Base-by-base conservation (phyloP, 2,113 vertebrate genomes). In the Onychorhynchus coronatus region DNA sequence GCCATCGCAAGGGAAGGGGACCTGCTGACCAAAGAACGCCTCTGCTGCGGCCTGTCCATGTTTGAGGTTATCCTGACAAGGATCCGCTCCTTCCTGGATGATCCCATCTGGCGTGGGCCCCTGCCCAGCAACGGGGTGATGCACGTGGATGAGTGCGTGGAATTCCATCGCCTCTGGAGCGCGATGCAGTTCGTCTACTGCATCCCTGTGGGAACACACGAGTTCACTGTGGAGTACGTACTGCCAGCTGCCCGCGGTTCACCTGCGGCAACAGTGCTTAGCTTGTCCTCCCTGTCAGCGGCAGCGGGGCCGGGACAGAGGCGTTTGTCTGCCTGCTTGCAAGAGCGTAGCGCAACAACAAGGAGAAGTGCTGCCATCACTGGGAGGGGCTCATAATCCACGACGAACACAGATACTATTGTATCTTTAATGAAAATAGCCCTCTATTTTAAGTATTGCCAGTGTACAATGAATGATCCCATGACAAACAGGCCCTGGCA, bases 151-250 rank as follows among this genome's bases (percentile, higher is more conserved):
- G 99, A 99, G 91, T 99, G 99, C 0, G 98, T 99, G 82, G 98
- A 99, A 78, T 99, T 99, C 86, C 99, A 99, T 84, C 96, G 99
- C 25, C 98, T 99, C 23, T 99, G 99, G 99, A 99, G 99, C 3
- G 99, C 99, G 6, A 99, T 99, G 99, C 99, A 99, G 95, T 99
- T 99, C 8, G 99, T 99, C 25, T 99, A 99, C 97, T 99, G 99
- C 97, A 99, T 99, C 96, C 99, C 99, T 0, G 99, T 99, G 85
- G 99, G 99, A 52, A 98, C 98, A 0, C 98, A 99, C 2, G 99
- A 99, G 95, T 99, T 99, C 97, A 99, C 99, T 1, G 98, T 99
- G 35, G 99, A 99, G 99, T 99, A 97, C 76, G 99, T 98, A 56
- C 77, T 10, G 68, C n/a, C 55, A 15, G 73, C 65, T 68, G 52